Percentiles rank a stretch among this genome's conserved stretches.
phyloP scores from a whole-genome alignment of 2,113 vertebrate species.

The Chaetodon auriga region DNA sequence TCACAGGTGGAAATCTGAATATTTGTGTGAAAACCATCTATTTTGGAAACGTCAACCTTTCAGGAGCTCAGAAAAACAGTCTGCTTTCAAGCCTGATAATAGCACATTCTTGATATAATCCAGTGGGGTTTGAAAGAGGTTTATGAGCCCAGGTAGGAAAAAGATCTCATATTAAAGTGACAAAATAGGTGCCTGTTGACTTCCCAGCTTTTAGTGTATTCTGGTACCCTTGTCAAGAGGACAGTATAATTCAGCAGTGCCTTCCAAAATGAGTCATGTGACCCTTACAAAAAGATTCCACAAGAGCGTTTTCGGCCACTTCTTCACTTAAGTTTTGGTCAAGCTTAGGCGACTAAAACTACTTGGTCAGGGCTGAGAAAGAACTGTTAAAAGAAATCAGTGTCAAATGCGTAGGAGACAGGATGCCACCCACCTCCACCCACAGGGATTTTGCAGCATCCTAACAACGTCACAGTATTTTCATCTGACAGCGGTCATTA shows the following conservation, averaged over 20 bases:
- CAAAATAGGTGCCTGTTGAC: constrained; percentile 7
- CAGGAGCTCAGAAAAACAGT: neutral
- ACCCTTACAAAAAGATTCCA: neutral
- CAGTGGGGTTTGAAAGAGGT: neutral
- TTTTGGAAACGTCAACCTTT: constrained; percentile 30
- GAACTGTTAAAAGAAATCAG: neutral
- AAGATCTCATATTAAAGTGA: neutral
- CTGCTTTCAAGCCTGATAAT: neutral
- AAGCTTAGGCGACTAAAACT: neutral
- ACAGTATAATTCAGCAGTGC: neutral
- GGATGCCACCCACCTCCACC: neutral
- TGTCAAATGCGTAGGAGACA: neutral
- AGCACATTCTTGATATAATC: constrained; percentile 1
- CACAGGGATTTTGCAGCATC: constrained; percentile 2
- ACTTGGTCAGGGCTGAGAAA: neutral
- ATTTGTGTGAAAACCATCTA: neutral
- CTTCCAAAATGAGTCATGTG: neutral
- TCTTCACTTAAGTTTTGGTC: neutral
- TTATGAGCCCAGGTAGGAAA: neutral
- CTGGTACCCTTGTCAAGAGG: no score
- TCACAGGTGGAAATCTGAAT: constrained; percentile 29
- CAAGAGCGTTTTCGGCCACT: neutral
- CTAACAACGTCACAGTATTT: neutral
- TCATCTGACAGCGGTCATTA: neutral
- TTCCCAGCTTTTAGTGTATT: neutral